phyloP scores from a whole-genome alignment of 2,797 vertebrate species.

The Zalophus californianus region DNA sequence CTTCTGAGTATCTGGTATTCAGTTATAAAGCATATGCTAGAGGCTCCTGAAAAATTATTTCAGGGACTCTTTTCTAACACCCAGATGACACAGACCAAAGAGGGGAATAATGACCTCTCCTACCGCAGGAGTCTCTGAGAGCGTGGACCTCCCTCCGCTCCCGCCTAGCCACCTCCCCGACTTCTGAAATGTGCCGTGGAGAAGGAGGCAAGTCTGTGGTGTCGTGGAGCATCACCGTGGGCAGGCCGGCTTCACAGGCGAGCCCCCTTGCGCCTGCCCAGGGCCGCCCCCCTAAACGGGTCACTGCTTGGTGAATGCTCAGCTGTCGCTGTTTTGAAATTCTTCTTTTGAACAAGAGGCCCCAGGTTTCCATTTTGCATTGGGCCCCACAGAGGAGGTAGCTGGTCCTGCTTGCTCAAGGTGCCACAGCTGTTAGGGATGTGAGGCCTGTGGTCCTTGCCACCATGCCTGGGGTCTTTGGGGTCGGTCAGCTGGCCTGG shows the following conservation, averaged over 20 bases:
- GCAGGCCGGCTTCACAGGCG: not conserved
- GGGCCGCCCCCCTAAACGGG: not conserved
- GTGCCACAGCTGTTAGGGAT: not conserved
- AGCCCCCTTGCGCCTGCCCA: accelerated
- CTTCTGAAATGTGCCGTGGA: not conserved
- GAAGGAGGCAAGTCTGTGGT: no score
- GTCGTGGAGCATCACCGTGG: accelerated
- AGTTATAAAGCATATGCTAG: not conserved
- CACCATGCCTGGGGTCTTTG: not conserved
- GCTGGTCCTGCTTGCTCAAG: not conserved
- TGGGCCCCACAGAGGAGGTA: not conserved
- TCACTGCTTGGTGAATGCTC: not conserved
- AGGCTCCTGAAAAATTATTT: not conserved
- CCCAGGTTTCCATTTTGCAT: not conserved
- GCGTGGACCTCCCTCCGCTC: not conserved
- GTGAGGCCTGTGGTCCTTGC: accelerated
- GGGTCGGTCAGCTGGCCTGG: not conserved
- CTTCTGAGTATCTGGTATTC: not conserved
- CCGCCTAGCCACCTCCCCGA: accelerated
- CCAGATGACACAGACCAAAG: not conserved
- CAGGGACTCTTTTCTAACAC: not conserved
- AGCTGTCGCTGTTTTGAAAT: not conserved
- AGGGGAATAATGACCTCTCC: not conserved
- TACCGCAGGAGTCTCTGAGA: not conserved
- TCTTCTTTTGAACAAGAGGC: not conserved